A percentile compares a stretch with the other conserved stretches of the same genome.
Evolutionary conservation across 2,113 vertebrate species (phyloP).

Genomic region (Silurus meridionalis): DNA sequence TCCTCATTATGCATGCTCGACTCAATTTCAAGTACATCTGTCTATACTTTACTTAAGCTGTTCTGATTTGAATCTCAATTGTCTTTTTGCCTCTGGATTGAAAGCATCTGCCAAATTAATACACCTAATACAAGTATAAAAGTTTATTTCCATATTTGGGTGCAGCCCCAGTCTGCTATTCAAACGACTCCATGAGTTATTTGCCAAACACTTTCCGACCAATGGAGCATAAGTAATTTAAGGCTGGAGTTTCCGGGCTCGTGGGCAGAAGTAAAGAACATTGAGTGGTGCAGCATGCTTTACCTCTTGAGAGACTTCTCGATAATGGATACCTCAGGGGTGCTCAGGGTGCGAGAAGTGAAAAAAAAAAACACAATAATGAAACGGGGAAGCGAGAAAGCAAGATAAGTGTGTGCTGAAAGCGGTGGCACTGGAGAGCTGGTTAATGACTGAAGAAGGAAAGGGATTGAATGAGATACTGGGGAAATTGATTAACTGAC

Average conservation of each 20-base stretch:
- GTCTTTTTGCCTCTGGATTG: too few species aligned
- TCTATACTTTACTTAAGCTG: neutral
- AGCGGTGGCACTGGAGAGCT: slow-evolving; percentile 27
- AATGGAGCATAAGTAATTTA: slow-evolving; percentile 14
- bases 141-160: neutral
- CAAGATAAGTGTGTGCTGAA: slow-evolving; percentile 40
- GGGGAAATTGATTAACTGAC: slow-evolving; percentile 1
- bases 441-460: slow-evolving; percentile 47
- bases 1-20: neutral
- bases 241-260: slow-evolving; percentile 7
- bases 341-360: neutral
- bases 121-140: neutral
- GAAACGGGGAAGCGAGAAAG: slow-evolving; percentile 30
- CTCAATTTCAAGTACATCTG: neutral
- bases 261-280: slow-evolving; percentile 27
- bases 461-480: neutral
- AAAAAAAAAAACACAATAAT: slow-evolving; percentile 27
- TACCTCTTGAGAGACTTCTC: slow-evolving; percentile 37
- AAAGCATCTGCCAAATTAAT: neutral
- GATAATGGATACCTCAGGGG: slow-evolving; percentile 29
- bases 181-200: slow-evolving; percentile 26
- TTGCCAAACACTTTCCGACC: slow-evolving; percentile 25
- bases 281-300: slow-evolving; percentile 29
- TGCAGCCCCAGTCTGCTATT: neutral
- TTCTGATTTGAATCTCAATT: neutral